These are phyloP conservation scores for Tetrapedia diversipes DNA, from an alignment of 2,888 invertebrate genomes.

Conservation along the genomic window DNA sequence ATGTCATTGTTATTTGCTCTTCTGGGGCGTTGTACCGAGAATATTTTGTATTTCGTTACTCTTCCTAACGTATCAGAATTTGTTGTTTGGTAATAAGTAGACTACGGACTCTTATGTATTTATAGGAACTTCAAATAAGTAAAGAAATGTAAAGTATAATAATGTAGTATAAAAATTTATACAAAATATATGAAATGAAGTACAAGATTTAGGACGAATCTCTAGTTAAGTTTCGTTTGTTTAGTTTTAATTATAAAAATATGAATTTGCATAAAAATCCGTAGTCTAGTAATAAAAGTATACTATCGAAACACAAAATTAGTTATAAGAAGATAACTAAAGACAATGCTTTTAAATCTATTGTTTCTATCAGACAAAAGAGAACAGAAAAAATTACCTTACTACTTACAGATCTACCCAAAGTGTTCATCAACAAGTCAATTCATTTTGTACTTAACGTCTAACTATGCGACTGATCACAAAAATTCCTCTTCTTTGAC, in stretches of 20 bases:
- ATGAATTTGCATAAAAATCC: too few species aligned
- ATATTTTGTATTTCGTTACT: background rate
- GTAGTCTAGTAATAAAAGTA: too few species aligned
- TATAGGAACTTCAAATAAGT: too few species aligned
- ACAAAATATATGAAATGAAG: too few species aligned
- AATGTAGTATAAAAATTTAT: background rate
- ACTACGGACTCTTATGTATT: too few species aligned
- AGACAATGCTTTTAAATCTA: background rate
- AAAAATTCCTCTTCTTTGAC: constrained; percentile 1
- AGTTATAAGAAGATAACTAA: background rate
- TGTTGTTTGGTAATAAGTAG: too few species aligned
- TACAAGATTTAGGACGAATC: too few species aligned
- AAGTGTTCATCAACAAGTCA: constrained; percentile 16
- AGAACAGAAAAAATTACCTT: too few species aligned
- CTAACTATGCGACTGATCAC: background rate
- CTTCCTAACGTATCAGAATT: too few species aligned
- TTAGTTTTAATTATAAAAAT: too few species aligned
- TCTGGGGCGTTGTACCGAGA: background rate
- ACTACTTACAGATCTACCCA: constrained; percentile 20
- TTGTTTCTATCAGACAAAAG: background rate
- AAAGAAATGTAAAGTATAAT: too few species aligned
- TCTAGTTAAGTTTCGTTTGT: too few species aligned
- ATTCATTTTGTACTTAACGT: constrained; percentile 39
- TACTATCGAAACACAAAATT: background rate
- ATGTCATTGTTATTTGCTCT: background rate